Conservation (phyloP, 2,888 invertebrate species). For the Chrysina gloriosa region DNA sequence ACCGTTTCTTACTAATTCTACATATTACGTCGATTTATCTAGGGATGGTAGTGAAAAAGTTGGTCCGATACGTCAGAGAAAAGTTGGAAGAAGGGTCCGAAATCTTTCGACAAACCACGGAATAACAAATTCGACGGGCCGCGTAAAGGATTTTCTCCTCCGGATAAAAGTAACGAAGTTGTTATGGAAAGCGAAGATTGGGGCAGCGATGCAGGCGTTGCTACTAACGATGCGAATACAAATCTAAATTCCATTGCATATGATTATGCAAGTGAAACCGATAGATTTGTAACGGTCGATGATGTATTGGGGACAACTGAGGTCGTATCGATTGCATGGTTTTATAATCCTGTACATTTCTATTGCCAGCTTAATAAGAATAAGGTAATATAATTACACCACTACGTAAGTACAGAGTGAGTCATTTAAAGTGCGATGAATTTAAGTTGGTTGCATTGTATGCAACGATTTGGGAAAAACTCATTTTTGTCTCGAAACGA, state of each 20-base stretch:
- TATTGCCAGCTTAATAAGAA: constrained; percentile 63
- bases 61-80: constrained; percentile 58
- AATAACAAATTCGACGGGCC: constrained; percentile 13
- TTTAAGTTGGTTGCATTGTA: too few relatives aligned
- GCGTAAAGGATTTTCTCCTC: constrained; percentile 19
- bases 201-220: background rate
- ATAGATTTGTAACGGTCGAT: constrained; percentile 47
- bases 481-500: too few relatives aligned
- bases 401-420: too few relatives aligned
- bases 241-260: background rate
- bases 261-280: constrained; percentile 55
- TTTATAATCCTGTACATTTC: constrained; percentile 79
- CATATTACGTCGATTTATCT: background rate
- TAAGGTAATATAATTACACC: constrained; percentile 57
- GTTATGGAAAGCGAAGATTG: constrained; percentile 9
- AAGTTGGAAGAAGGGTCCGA: constrained; percentile 48
- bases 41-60: constrained; percentile 52
- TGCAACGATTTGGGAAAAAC: background rate
- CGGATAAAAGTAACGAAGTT: constrained; percentile 5
- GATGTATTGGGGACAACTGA: constrained; percentile 67
- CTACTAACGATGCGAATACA: background rate
- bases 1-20: background rate
- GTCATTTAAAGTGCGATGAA: background rate
- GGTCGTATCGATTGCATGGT: constrained; percentile 78
- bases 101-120: constrained; percentile 42